phyloP scores from a whole-genome alignment of 2,113 vertebrate species.

The Odobenus rosmarus region DNA sequence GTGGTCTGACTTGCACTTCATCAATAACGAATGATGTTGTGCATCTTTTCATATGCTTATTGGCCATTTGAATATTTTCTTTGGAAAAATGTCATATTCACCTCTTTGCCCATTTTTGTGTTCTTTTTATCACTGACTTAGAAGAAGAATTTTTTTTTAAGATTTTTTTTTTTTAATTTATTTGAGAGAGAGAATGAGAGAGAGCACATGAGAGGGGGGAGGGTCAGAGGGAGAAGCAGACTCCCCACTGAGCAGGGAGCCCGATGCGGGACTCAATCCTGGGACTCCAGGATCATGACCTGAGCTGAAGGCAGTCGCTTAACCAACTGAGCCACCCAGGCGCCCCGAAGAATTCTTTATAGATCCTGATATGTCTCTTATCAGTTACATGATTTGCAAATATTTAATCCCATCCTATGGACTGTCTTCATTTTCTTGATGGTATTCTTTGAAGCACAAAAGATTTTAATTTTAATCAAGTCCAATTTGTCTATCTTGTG shows the following conservation, averaged over 20 bases:
- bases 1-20: neutral
- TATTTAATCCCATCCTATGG: neutral
- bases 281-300: too few relatives aligned
- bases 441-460: neutral
- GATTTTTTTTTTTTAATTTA: too few relatives aligned
- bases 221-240: too few relatives aligned
- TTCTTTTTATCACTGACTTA: neutral
- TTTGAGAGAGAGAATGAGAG: too few relatives aligned
- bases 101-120: neutral
- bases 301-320: too few relatives aligned
- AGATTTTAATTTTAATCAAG: neutral
- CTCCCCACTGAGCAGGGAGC: too few relatives aligned
- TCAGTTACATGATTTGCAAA: conserved; percentile 10
- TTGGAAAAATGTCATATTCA: neutral
- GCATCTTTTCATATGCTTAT: neutral
- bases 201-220: too few relatives aligned
- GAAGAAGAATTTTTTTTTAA: neutral
- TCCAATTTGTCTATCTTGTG: neutral
- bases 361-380: neutral
- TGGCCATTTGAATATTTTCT: neutral
- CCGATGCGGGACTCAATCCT: too few relatives aligned
- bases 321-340: too few relatives aligned
- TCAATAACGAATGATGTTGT: neutral
- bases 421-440: neutral
- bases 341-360: neutral